Conservation (phyloP, 2,888 invertebrate genomes). For the Leptinotarsa juncta region DNA sequence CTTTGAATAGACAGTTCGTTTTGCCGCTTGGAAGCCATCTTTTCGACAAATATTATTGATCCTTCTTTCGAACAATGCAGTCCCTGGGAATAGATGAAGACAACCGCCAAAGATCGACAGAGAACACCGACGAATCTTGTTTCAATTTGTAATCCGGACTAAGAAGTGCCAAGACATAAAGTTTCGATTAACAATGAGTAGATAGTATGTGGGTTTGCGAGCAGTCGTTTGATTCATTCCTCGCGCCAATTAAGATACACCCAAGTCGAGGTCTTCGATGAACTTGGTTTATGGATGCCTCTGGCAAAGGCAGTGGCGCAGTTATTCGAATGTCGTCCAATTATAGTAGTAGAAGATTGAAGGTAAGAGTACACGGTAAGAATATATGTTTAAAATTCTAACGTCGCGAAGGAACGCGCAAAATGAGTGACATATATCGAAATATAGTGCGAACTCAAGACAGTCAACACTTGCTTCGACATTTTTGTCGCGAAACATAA, state of each 20-base stretch:
- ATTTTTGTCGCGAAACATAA: no score
- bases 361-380: no score
- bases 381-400: no score
- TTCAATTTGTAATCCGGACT: conserved; percentile 49
- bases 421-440: no score
- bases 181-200: conserved; percentile 54
- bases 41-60: not conserved
- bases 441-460: no score
- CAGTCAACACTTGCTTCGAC: no score
- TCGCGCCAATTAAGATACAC: conserved; percentile 60
- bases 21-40: conserved; percentile 9
- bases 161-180: conserved; percentile 48
- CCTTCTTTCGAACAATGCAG: conserved; percentile 3
- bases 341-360: no score
- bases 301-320: conserved; percentile 34
- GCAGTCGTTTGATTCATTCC: conserved; percentile 55
- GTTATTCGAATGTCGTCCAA: no score
- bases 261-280: conserved; percentile 53
- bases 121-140: conserved; percentile 39
- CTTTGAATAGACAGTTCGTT: no score
- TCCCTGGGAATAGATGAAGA: conserved; percentile 25
- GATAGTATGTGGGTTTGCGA: conserved; percentile 54
- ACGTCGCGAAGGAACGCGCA: no score
- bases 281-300: conserved; percentile 53
- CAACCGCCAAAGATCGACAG: conserved; percentile 8